phyloP scores from a whole-genome alignment of 35 echinoderm and acorn worm species.

The Anneissia japonica region DNA sequence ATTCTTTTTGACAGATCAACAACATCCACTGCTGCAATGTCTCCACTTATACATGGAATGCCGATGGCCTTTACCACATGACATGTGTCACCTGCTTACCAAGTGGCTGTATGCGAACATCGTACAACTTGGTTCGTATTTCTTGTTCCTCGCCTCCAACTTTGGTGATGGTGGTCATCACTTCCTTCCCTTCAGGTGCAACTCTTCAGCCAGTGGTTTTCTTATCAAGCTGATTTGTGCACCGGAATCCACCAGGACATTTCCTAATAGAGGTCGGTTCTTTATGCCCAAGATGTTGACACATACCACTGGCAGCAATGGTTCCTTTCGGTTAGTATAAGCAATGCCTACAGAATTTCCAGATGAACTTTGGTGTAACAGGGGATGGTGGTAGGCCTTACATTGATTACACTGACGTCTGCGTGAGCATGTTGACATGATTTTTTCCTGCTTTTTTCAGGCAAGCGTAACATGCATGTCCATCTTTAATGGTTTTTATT shows the following conservation, averaged over 20 bases:
- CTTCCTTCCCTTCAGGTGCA: not conserved
- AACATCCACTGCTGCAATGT: not conserved
- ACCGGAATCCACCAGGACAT: slow-evolving; percentile 46
- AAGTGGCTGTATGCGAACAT: not conserved
- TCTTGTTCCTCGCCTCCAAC: not conserved
- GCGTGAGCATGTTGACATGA: not conserved
- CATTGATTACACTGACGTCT: not conserved
- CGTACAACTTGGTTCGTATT: not conserved
- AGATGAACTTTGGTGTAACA: too few species aligned
- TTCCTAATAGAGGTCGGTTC: not conserved
- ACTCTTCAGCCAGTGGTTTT: not conserved
- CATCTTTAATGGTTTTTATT: not conserved
- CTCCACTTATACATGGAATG: not conserved
- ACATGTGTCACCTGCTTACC: not conserved
- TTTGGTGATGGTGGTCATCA: not conserved
- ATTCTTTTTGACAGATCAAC: not conserved
- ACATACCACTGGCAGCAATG: not conserved
- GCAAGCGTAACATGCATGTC: not conserved
- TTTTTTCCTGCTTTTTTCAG: not conserved
- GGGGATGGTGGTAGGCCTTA: not conserved
- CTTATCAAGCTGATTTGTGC: not conserved
- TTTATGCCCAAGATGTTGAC: not conserved
- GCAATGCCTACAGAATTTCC: too few species aligned
- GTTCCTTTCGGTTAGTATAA: too few species aligned
- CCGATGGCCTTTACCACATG: not conserved